Percentiles rank a stretch among this genome's conserved stretches.
phyloP scores from a whole-genome alignment of 2,113 vertebrate species.

The Aix galericulata region DNA sequence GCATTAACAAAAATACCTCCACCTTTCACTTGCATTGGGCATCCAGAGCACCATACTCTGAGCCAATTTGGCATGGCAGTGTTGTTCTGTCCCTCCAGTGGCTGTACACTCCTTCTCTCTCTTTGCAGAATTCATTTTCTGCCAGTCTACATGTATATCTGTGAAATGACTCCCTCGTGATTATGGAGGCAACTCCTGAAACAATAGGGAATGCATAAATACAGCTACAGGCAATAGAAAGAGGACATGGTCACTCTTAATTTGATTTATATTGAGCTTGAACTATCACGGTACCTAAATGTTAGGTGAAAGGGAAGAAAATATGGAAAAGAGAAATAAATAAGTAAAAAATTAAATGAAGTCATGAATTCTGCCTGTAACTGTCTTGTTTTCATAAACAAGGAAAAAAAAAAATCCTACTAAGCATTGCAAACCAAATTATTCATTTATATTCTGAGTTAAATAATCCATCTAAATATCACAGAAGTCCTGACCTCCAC shows the following conservation, averaged over 20 bases:
- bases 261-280: not conserved
- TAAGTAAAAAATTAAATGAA: accelerated
- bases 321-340: not conserved
- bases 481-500: not conserved
- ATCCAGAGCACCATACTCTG: not conserved
- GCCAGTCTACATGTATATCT: not conserved
- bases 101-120: not conserved
- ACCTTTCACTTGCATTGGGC: not conserved
- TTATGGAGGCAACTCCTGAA: not conserved
- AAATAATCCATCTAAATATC: not conserved
- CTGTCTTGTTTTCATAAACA: not conserved
- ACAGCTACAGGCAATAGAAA: not conserved
- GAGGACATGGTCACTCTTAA: accelerated
- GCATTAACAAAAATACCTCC: not conserved
- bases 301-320: not conserved
- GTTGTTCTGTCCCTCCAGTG: not conserved
- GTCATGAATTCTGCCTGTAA: not conserved
- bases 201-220: not conserved
- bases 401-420: not conserved
- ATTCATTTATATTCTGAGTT: not conserved
- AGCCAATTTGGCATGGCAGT: not conserved
- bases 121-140: not conserved
- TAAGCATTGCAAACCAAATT: not conserved
- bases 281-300: not conserved
- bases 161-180: accelerated